Conservation (phyloP, 2,113 vertebrate genomes). For the Platanista minor region DNA sequence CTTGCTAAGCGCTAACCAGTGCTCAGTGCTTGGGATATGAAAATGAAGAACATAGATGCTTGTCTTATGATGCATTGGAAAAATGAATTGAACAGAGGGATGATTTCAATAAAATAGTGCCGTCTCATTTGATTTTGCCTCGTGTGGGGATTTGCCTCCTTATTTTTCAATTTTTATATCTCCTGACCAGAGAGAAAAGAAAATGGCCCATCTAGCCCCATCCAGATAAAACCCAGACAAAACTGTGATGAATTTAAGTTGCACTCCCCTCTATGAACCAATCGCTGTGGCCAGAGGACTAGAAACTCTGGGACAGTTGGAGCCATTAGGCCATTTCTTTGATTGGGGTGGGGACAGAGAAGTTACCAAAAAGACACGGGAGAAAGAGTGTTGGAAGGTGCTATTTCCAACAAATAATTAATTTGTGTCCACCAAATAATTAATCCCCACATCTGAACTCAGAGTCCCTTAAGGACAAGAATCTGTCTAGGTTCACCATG, state of each 20-base stretch:
- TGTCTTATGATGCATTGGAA: neutral
- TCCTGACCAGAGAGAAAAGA: neutral
- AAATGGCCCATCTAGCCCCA: neutral
- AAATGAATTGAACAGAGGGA: neutral
- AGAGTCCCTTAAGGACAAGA: neutral
- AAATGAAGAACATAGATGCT: neutral
- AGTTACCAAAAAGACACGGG: neutral
- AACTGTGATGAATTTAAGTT: neutral
- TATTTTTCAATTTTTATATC: neutral
- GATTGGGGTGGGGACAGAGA: neutral
- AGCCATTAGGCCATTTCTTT: neutral
- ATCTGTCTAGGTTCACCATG: neutral
- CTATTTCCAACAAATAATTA: neutral
- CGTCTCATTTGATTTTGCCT: neutral
- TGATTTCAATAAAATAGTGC: neutral
- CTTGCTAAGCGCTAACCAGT: neutral
- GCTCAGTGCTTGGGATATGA: neutral
- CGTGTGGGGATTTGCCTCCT: neutral
- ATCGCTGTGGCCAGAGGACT: neutral
- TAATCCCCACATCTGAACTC: neutral
- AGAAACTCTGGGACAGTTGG: neutral
- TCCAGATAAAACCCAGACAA: neutral
- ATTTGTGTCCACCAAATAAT: neutral
- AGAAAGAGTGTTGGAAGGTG: neutral
- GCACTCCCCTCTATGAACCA: neutral